Evolutionary conservation across 2,113 vertebrate species (phyloP), one percentile per base, ranked within the genome.

Genomic region (Thalassoma bifasciatum): DNA sequence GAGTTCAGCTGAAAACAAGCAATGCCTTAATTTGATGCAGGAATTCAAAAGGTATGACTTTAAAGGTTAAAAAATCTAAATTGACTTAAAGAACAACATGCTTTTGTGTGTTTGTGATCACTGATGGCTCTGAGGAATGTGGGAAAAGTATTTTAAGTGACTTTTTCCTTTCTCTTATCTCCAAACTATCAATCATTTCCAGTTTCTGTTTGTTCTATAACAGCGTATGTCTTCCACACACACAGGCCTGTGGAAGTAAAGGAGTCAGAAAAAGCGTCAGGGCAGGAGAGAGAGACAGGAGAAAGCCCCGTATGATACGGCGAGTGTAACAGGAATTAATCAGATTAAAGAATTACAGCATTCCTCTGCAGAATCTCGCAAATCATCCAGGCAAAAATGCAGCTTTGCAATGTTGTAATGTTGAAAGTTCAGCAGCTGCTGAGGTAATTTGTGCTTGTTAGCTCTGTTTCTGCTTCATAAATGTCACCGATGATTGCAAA

Each of bases 291-390:
- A 54, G 62, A 70, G 62, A 67, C 17, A 37, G 77, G 72, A 80
- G 81, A 87, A 85, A 86, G 71, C 79, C 21, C 77, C 1, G 68
- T 80, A 21, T 68, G 79, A 89, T 60, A 81, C 81, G 13, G 63
- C 50, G 10, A 83, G 74, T 77, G 84, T 72, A 89, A 82, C 63
- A 13, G 76, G 66, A 50, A 90, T 82, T 91, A 94, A 93, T 93
- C 91, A 67, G 91, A 93, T 94, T 93, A 94, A 79, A 86, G 89
- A 90, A 83, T 94, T 93, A 92, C 36, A 79, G 49, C 92, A 93
- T 93, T 94, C 93, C 90, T 46, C 4, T 44, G 56, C 72, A 14
- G 73, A 73, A 75, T 79, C 82, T 65, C 79, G 79, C 62, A 36
- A 75, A 77, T 84, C 75, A 79, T 78, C 65, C 53, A 1, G 80